Evolutionary conservation across 2,797 vertebrate genomes (phyloP), one percentile per base, ranked within the genome.

Genomic region (Pelodytes ibericus): DNA sequence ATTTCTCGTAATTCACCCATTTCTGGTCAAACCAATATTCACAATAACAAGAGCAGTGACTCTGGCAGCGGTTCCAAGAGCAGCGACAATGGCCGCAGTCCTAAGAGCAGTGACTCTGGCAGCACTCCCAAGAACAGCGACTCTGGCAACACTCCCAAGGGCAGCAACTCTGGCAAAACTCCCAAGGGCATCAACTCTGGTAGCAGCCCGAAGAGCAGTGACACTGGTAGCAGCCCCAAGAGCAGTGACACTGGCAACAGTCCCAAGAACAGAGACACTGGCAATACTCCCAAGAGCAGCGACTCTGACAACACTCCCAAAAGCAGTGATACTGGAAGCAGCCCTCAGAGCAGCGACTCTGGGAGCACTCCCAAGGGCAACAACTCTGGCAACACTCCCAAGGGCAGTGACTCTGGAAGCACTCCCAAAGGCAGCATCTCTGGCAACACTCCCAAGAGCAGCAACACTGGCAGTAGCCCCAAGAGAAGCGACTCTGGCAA

Each of bases 281-380:
- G 29, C 10, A 49, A 2, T 2, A 47, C 10, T 29, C 69, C 69
- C 15, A 71, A 29, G 24, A 71, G 22, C 0, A 47, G 63, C 0
- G 64, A 77, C 0, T 63, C 59, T 0, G 26, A 71, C 0, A 18
- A 49, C 41, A 70, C 15, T 9, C 31, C 30, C 2, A 27, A 58
- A 3, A 58, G 15, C 24, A 57, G 15, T 53, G 13, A 3, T 3
- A 10, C 67, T 39, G 7, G 31, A 9, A 27, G n/a, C 22, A 36
- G 8, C 7, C 31, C 67, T 20, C 25, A 18, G 5, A 66, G 82
- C 0, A 53, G 75, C 0, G 27, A 57, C 31, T 63, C 73, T 1
- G 39, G 81, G 0, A 29, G 80, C 30, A 31, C 81, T 44, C 62
- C 71, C 1, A 87, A 70, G 0, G 30, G 15, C 3, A 68, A n/a